Base-by-base conservation (phyloP, 2,113 vertebrate genomes). In the Grallaria varia region DNA sequence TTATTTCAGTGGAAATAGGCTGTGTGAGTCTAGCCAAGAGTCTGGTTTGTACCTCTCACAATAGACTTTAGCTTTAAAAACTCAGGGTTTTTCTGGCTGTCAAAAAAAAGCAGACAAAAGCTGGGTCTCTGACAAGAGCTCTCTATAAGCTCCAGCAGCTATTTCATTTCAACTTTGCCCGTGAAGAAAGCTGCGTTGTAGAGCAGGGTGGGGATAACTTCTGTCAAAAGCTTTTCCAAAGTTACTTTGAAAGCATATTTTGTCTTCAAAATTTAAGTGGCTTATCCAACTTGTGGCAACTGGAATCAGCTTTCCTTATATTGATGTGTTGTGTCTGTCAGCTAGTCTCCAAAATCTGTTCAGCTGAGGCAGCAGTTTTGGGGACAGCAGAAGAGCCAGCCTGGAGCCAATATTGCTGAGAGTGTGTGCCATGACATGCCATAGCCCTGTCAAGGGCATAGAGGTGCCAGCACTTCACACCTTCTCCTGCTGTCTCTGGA, bases 201-300 rank as follows among this genome's bases (percentile, higher is more conserved):
- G 47, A 91, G 67, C 25, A 69, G 82, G 93, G 89, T 89, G 81
- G 84, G 91, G 52, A 96, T 82, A 93, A 80, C 85, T 83, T 12
- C 0, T 90, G 84, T 95, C 90, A 92, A 92, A 94, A 95, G 76
- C 93, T 91, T 97, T 96, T 89, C 47, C 49, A 77, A 97, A 95
- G 75, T 97, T 97, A 94, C 93, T 95, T 94, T 90, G 72, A 95
- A 97, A 95, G 80, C 17, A 27, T 90, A 84, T 92, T 95, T 95
- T 79, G 90, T 93, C 95, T 96, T 93, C 73, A 96, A 47, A 93
- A 94, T 93, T 84, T 83, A 96, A 97, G 95, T 95, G 87, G 94
- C 68, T 97, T 97, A 95, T 89, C 82, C 91, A 83, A 30, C 78
- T 77, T 55, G 59, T 69, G 79, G 90, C 60, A 90, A 85, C 75